Evolutionary conservation across 2,113 vertebrate species (phyloP).

Genomic region (Hiodon alosoides): DNA sequence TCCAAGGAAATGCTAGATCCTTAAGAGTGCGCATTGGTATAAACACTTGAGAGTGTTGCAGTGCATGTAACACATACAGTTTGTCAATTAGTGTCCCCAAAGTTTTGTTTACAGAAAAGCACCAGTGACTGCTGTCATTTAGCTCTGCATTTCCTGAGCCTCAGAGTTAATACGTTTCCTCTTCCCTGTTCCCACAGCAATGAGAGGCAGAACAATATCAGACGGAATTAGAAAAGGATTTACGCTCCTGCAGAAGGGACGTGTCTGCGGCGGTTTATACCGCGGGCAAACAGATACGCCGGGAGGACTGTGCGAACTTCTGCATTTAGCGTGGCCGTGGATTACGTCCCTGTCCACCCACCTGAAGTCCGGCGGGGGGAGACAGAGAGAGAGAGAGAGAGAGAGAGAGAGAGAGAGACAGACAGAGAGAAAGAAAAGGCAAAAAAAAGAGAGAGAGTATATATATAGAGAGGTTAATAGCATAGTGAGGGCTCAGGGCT

Average conservation of each 20-base stretch:
- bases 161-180: slow-evolving; percentile 25
- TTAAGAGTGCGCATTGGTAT: too few relatives aligned
- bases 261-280: slow-evolving; percentile 34
- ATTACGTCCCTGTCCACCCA: not conserved
- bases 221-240: slow-evolving; percentile 29
- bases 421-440: slow-evolving; percentile 27
- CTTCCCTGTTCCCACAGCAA: slow-evolving; percentile 8
- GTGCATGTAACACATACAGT: too few relatives aligned
- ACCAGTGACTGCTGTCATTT: too few relatives aligned
- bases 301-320: slow-evolving; percentile 12
- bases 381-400: slow-evolving; percentile 23
- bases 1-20: slow-evolving; percentile 1
- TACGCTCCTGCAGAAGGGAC: slow-evolving; percentile 30
- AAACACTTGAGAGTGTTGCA: too few relatives aligned
- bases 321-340: not conserved
- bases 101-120: too few relatives aligned
- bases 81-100: too few relatives aligned
- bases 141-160: slow-evolving; percentile 3
- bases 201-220: slow-evolving; percentile 22
- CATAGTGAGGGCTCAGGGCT: slow-evolving; percentile 72
- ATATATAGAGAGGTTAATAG: slow-evolving; percentile 68
- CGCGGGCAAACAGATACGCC: slow-evolving; percentile 22
- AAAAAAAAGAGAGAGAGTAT: not conserved
- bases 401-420: slow-evolving; percentile 25
- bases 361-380: not conserved